phyloP scores from a whole-genome alignment of 2,888 invertebrate genomes.

The Cephonodes hylas region DNA sequence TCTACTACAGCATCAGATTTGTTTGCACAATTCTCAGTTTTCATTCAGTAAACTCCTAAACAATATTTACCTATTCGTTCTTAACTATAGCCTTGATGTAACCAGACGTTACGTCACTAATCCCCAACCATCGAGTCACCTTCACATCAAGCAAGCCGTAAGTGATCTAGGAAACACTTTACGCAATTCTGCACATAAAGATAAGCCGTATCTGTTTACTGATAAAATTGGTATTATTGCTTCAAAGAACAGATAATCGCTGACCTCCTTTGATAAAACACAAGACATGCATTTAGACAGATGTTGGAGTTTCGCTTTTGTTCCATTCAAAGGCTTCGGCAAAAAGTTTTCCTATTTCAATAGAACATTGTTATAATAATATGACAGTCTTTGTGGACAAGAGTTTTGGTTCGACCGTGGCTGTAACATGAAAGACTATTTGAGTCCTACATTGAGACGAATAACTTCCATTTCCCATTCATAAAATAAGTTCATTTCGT shows the following conservation, averaged over 20 bases:
- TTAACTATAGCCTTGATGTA: not conserved
- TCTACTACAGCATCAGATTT: no score
- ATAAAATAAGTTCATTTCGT: no score
- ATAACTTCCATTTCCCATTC: no score
- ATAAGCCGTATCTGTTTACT: constrained; percentile 32
- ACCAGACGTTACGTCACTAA: not conserved
- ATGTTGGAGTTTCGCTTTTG: not conserved
- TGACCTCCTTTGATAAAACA: constrained; percentile 57
- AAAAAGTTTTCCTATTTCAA: not conserved
- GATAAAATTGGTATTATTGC: constrained; percentile 58
- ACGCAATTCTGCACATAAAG: constrained; percentile 7
- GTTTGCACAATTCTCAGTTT: no score
- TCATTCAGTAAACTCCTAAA: no score
- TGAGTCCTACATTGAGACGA: no score
- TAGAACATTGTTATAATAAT: no score
- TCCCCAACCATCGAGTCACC: not conserved
- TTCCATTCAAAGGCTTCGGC: not conserved
- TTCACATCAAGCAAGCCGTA: not conserved
- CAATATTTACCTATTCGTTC: no score
- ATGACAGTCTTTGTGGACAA: no score
- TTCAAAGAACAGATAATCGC: constrained; percentile 52
- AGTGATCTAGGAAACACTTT: not conserved
- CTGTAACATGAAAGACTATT: no score
- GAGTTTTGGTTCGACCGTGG: no score
- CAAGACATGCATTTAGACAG: constrained; percentile 9